Evolutionary conservation across 2,888 invertebrate species (phyloP).

Genomic region (Drosophila maculinotata): DNA sequence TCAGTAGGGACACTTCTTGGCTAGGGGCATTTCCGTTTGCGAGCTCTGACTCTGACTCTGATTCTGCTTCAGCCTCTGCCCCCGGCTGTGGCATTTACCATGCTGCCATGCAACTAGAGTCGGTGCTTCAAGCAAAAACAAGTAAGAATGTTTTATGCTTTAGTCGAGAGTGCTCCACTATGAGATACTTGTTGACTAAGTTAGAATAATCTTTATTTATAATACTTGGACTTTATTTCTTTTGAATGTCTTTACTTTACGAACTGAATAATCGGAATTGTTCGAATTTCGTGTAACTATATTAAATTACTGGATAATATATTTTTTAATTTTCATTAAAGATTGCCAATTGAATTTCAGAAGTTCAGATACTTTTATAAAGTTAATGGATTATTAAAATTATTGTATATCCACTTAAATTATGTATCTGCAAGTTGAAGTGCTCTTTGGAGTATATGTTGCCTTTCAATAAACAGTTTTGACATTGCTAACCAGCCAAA

Average conservation of each 20-base stretch:
- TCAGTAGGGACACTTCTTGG: slow-evolving; percentile 54
- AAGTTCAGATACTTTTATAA: no score
- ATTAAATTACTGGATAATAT: no score
- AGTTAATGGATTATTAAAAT: no score
- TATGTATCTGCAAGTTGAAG: no score
- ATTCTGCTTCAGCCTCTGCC: neutral
- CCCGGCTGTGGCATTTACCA: slow-evolving; percentile 1
- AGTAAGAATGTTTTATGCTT: slow-evolving; percentile 4
- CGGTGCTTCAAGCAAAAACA: neutral
- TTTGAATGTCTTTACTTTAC: neutral
- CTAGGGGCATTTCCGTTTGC: slow-evolving; percentile 49
- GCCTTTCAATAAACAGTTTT: no score
- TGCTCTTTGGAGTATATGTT: no score
- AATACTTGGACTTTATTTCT: slow-evolving; percentile 1
- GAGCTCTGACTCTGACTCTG: neutral
- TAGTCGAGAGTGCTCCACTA: neutral
- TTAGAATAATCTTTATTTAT: neutral
- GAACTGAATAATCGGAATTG: neutral
- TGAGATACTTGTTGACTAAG: neutral
- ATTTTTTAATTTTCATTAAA: no score
- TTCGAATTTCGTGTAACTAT: no score
- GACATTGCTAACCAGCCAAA: neutral
- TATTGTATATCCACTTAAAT: neutral
- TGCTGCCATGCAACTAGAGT: neutral
- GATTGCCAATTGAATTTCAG: no score